Conservation (phyloP, 2,113 vertebrate genomes). For the Glaucomys volans region DNA sequence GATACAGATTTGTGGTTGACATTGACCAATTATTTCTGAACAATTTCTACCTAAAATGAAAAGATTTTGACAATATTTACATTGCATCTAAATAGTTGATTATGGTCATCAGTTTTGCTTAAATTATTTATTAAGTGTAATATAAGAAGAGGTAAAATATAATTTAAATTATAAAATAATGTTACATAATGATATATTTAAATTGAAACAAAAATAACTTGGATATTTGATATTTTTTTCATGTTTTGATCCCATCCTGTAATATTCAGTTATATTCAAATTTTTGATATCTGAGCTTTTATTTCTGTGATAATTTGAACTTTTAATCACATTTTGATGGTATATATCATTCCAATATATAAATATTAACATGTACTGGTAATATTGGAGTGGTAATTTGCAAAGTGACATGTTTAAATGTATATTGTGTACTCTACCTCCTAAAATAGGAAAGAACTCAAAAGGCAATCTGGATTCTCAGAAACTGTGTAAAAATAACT, state of each 20-base stretch:
- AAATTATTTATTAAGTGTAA: background rate
- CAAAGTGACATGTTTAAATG: background rate
- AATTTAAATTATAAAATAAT: background rate
- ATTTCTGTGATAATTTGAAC: background rate
- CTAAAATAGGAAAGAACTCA: background rate
- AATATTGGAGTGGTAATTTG: background rate
- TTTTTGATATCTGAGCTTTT: background rate
- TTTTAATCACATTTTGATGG: background rate
- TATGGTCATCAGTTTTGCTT: background rate
- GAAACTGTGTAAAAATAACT: background rate
- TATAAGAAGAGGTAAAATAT: background rate
- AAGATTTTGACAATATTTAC: background rate
- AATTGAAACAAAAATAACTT: constrained; percentile 1
- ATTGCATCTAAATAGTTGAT: background rate
- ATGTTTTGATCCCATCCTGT: background rate
- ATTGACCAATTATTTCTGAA: constrained; percentile 89
- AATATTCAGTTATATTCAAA: background rate
- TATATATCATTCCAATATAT: background rate
- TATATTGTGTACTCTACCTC: background rate
- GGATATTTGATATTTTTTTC: background rate
- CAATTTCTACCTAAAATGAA: constrained; percentile 88
- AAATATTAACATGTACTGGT: background rate
- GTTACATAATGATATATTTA: background rate
- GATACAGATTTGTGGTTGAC: constrained; percentile 84
- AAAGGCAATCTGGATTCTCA: background rate